Conservation (phyloP, 2,113 vertebrate species). For the Pseudopodoces humilis region DNA sequence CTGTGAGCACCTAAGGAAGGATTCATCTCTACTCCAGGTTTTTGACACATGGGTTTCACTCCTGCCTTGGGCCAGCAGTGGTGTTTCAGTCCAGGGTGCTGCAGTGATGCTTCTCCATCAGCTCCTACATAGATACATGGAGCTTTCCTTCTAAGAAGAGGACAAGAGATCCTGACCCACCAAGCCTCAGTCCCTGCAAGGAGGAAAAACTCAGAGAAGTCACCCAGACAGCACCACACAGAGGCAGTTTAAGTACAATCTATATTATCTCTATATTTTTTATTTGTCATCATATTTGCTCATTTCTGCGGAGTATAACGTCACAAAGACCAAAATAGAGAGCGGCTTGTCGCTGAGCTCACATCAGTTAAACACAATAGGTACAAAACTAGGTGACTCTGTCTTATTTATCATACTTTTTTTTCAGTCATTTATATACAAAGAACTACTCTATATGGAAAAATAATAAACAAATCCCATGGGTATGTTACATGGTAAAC, state of each 20-base stretch:
- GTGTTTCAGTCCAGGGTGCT: background rate
- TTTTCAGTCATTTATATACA: conserved; percentile 79
- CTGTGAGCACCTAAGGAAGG: background rate
- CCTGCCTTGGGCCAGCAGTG: background rate
- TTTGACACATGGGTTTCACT: background rate
- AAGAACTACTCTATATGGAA: conserved; percentile 77
- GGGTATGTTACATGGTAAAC: conserved; percentile 63
- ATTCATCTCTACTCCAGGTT: background rate
- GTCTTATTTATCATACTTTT: conserved; percentile 75
- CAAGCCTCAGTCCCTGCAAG: background rate
- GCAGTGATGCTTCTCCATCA: background rate
- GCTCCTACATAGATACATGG: accelerated
- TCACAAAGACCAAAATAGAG: conserved; percentile 82
- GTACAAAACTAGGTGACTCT: conserved; percentile 84
- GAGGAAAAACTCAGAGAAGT: background rate
- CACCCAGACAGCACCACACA: conserved; percentile 37
- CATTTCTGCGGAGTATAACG: conserved; percentile 74
- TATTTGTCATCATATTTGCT: conserved; percentile 75
- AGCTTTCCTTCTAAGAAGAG: background rate
- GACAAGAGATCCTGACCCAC: background rate
- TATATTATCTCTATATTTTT: conserved; percentile 78
- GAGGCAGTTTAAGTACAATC: conserved; percentile 70
- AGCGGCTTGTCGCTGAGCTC: conserved; percentile 71
- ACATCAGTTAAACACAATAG: conserved; percentile 72
- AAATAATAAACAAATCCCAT: conserved; percentile 65